Base-by-base conservation (phyloP, 2,888 invertebrate species). In the Cryptocheilus praepositus region DNA sequence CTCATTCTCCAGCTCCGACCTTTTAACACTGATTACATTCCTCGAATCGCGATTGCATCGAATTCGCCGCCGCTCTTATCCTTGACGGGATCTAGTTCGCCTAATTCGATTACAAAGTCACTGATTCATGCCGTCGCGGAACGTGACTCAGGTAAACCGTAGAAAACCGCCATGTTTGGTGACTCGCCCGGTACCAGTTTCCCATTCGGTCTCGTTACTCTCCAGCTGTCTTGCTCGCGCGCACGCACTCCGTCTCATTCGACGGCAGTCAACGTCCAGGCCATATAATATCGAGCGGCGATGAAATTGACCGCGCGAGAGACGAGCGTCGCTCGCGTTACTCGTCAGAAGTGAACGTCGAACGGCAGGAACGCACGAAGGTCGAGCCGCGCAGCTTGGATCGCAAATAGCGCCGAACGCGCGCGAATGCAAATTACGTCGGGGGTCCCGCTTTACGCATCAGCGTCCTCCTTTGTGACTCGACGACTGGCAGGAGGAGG, bases 341-440 rank as follows among this genome's bases (percentile, higher is more conserved):
- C 57, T 11, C 11, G 53, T 52, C 22, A 51, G 43, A 18, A 43
- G 4, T 21, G 15, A 21, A 21, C 57, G 68, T 52, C 44, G 43
- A 49, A 43, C 36, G 61, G 52, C n/a, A n/a, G n/a, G n/a, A n/a
- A n/a, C n/a, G n/a, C n/a, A 61, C 49, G 67, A 63, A 70, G 59
- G 46, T 45, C 59, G 59, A 36, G 13, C 13, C 36, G 2, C 25
- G 25, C 3, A 25, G 2, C 25, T 25, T 55, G 57, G 62, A 62
- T 67, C 57, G 67, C 67, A 57, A 61, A 53, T 58, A 69, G 67
- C 21, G 55, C 45, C 49, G 25, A 67, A 69, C 53, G 67, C 62
- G 59, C 36, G 11, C 54, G 58, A 49, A 44, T 63, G 66, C 61
- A 69, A 69, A 69, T 69, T 67, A 53, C 64, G 51, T 43, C 46